phyloP scores from a whole-genome alignment of 2,113 vertebrate genomes.

The Strigops habroptila region DNA sequence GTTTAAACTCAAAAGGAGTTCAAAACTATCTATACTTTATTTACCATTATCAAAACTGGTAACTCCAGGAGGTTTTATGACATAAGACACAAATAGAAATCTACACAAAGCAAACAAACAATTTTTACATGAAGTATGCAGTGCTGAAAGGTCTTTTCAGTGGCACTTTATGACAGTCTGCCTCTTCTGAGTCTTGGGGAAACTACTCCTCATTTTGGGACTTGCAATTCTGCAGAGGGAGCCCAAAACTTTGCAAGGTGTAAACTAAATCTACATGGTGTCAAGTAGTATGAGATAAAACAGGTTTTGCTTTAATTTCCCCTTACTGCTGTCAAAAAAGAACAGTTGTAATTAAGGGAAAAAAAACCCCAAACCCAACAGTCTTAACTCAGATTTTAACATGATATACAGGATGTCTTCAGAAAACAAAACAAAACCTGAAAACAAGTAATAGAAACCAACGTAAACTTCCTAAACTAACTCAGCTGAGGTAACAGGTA shows the following conservation, averaged over 20 bases:
- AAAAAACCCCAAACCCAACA: constrained; percentile 3
- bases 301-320: constrained; percentile 48
- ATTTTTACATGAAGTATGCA: constrained; percentile 77
- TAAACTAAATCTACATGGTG: constrained; percentile 71
- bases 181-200: constrained; percentile 76
- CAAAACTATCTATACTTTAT: constrained; percentile 68
- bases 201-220: constrained; percentile 66
- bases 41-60: constrained; percentile 69
- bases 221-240: constrained; percentile 66
- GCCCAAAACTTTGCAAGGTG: constrained; percentile 71
- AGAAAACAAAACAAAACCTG: constrained; percentile 75
- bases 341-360: constrained; percentile 47
- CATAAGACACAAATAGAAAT: constrained; percentile 78
- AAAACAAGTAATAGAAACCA: constrained; percentile 81
- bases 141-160: constrained; percentile 77
- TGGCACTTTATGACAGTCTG: constrained; percentile 75
- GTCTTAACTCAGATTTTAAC: constrained; percentile 71
- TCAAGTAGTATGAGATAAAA: constrained; percentile 64
- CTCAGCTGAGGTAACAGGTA: constrained; percentile 92
- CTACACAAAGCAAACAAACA: constrained; percentile 76
- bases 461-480: constrained; percentile 89
- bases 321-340: constrained; percentile 43
- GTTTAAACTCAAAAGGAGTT: constrained; percentile 71
- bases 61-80: constrained; percentile 73
- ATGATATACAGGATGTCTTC: constrained; percentile 76